Base-by-base conservation (phyloP, 2,113 vertebrate species). In the Pluvialis apricaria region DNA sequence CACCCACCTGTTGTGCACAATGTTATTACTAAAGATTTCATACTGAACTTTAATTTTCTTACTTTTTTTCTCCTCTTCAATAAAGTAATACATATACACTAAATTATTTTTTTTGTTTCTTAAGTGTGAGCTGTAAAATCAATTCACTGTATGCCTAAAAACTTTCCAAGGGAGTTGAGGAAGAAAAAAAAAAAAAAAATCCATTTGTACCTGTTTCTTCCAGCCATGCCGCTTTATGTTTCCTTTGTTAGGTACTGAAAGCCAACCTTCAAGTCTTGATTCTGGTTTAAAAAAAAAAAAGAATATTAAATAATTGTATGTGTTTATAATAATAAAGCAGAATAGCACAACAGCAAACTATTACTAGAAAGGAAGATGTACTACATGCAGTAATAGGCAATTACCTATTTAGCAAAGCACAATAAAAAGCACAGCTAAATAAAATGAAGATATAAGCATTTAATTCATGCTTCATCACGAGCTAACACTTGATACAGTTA, bases 221-320 rank as follows among this genome's bases (percentile, higher is more conserved):
- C 99, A 99, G 91, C 99, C 99, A 44, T 99, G 98, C 92, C 99
- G 98, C 97, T 99, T 99, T 96, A 99, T 99, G 96, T 99, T 99
- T 95, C 98, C 98, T 96, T 99, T 99, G 96, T 99, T 99, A 91
- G 99, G 99, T 97, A 99, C 97, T 38, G 99, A 99, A 94, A 99
- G 98, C 99, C 99, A 99, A 68, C 99, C 99, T 97, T 99, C 99
- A 98, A 99, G 98, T 98, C 99, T 98, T 96, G 99, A 99, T 95
- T 99, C 99, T 99, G 97, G 68, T 68, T 96, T 58, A 57, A 32
- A 45, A 75, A 94, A 85, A 85, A 78, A 94, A 52, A 78, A 7
- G 44, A 19, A 90, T 28, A 85, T 70, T 75, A 88, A 91, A 85
- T 55, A 93, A 76, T 88, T 88, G 87, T 45, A 54, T 11, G 7